Evolutionary conservation across 2,797 vertebrate species (phyloP).

Genomic region (Hapalemur alaotrensis): DNA sequence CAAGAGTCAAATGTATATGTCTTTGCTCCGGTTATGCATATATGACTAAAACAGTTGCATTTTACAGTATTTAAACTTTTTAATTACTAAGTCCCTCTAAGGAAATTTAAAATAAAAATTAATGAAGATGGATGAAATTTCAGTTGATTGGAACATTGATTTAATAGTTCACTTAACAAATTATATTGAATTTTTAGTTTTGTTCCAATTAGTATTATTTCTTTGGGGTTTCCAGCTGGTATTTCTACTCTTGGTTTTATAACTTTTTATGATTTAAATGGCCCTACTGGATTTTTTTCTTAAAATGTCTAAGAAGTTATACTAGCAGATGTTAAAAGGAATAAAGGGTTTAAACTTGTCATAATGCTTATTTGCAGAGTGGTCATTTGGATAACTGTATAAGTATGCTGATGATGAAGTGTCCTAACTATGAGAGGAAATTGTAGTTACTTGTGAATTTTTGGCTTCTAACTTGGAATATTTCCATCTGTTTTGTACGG

Average conservation of each 20-base stretch:
- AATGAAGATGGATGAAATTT: not conserved
- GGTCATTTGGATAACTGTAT: not conserved
- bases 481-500: not conserved
- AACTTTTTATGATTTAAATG: not conserved
- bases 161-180: not conserved
- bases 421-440: not conserved
- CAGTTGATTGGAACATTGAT: not conserved
- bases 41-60: not conserved
- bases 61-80: not conserved
- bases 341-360: not conserved
- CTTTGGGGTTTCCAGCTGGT: not conserved
- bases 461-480: not conserved
- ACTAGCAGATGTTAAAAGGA: not conserved
- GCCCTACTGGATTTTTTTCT: not conserved
- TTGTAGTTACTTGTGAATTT: not conserved
- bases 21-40: not conserved
- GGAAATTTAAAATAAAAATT: conserved; percentile 18
- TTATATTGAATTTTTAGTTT: conserved; percentile 1
- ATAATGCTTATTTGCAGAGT: not conserved
- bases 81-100: not conserved
- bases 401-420: not conserved
- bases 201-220: not conserved
- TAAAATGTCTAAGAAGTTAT: not conserved
- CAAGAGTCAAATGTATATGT: not conserved
- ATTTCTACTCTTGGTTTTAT: not conserved